Base-by-base conservation (phyloP, 37 sponge, comb jelly and placozoan species). In the Chondrosia reniformis region DNA sequence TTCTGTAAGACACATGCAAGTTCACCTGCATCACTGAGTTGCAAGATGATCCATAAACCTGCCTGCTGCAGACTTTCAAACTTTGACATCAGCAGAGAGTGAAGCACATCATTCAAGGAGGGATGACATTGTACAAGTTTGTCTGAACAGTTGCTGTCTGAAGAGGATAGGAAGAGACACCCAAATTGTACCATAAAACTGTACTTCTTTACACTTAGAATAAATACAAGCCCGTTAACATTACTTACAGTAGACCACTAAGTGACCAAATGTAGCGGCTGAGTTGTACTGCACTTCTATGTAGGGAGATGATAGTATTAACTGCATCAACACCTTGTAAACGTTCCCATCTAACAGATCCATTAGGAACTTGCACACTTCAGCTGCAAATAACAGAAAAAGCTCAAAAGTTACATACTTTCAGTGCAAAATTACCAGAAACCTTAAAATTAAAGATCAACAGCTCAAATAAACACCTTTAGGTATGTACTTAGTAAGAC, bases 271-370 rank as follows among this genome's bases (percentile, higher is more conserved):
- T 46, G 83, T 77, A 33, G 85, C 91, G 31, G 87, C 80, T 75
- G 84, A 86, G 84, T 90, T 90, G 69, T 90, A 90, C 55, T 79
- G 87, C 27, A 90, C 91, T 41, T 90, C 91, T 30, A 61, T 28
- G 76, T 82, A 79, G 7, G 83, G 84, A 21, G 67, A 79, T n/a
- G n/a, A n/a, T 27, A 59, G 78, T 7, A 77, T 75, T 42, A 83
- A 31, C 12, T n/a, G 30, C 21, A 88, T 6, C 0, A 88, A 42
- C 32, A 72, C 72, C 67, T 83, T 88, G 66, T 83, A 62, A 38
- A 88, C 79, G 45, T 78, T 62, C 4, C 84, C 80, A 64, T 55
- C 55, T 33, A 57, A 59, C 44, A 88, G 74, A 41, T 61, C 42
- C 84, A 88, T 83, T 28, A 88, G 42, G 58, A 56, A 24, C 58